Percentiles rank a stretch among this genome's conserved stretches.
Evolutionary conservation across 1,140 invertebrate species (phyloP).

Genomic region (Laodelphax striatellus): DNA sequence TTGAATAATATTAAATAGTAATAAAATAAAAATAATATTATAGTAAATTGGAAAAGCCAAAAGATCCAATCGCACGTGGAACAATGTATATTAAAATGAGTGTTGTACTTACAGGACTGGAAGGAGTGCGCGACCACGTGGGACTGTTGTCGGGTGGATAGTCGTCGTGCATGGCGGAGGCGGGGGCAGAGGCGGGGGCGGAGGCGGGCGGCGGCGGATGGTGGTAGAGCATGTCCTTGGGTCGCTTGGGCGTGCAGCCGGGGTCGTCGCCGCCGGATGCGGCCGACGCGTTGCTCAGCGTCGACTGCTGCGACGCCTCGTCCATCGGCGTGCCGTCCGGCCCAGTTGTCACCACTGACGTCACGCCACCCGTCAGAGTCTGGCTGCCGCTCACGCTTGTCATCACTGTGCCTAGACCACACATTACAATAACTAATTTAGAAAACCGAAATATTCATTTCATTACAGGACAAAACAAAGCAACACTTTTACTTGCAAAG

Average conservation of each 20-base stretch:
- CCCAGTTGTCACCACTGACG: constrained; percentile 75
- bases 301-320: constrained; percentile 84
- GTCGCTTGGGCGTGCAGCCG: constrained; percentile 49
- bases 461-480: too few relatives aligned
- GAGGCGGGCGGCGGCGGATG: constrained; percentile 45
- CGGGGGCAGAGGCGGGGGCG: constrained; percentile 61
- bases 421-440: too few relatives aligned
- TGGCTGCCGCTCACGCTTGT: constrained; percentile 25
- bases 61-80: too few relatives aligned
- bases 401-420: constrained; percentile 19
- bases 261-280: constrained; percentile 22
- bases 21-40: too few relatives aligned
- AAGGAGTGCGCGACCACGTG: constrained; percentile 76
- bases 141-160: constrained; percentile 57
- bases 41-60: too few relatives aligned
- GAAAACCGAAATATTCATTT: too few relatives aligned
- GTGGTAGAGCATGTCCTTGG: constrained; percentile 30
- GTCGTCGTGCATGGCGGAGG: constrained; percentile 79
- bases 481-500: too few relatives aligned
- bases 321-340: constrained; percentile 76
- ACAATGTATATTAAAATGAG: too few relatives aligned
- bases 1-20: too few relatives aligned
- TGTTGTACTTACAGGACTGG: constrained; percentile 71
- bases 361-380: constrained; percentile 41
- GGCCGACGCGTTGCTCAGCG: constrained; percentile 78